Percentiles rank a stretch among this genome's conserved stretches.
These are phyloP conservation scores for Coenonympha arcania DNA, from an alignment of 2,888 invertebrate species.

Conservation along the genomic window DNA sequence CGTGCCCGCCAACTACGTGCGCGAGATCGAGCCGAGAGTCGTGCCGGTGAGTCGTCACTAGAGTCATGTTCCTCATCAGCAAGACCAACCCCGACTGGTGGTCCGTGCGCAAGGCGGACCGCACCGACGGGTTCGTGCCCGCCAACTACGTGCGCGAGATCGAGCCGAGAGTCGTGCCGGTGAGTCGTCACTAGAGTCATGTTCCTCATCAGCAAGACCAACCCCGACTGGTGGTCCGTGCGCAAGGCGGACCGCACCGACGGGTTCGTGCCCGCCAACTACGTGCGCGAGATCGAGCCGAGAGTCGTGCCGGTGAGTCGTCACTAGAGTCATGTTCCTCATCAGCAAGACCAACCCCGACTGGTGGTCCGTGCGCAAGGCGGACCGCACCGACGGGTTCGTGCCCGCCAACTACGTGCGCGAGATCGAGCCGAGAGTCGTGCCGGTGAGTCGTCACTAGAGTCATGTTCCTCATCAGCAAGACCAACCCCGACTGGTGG, in stretches of 20 bases:
- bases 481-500: conserved; percentile 99
- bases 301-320: conserved; percentile 79
- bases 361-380: conserved; percentile 99
- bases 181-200: conserved; percentile 77
- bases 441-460: conserved; percentile 70
- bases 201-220: conserved; percentile 94
- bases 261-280: conserved; percentile 98
- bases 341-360: conserved; percentile 96
- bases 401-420: conserved; percentile 98
- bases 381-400: conserved; percentile 94
- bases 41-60: conserved; percentile 73
- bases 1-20: conserved; percentile 97
- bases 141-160: conserved; percentile 96
- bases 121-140: conserved; percentile 96
- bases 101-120: conserved; percentile 94
- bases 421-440: conserved; percentile 90
- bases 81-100: conserved; percentile 99
- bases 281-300: conserved; percentile 93
- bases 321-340: conserved; percentile 87
- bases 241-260: conserved; percentile 91
- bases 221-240: conserved; percentile 99
- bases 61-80: conserved; percentile 91
- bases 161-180: conserved; percentile 86
- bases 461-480: conserved; percentile 92
- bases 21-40: conserved; percentile 90